phyloP scores from a whole-genome alignment of 1,140 invertebrate species.

The Lepidurus packardi region DNA sequence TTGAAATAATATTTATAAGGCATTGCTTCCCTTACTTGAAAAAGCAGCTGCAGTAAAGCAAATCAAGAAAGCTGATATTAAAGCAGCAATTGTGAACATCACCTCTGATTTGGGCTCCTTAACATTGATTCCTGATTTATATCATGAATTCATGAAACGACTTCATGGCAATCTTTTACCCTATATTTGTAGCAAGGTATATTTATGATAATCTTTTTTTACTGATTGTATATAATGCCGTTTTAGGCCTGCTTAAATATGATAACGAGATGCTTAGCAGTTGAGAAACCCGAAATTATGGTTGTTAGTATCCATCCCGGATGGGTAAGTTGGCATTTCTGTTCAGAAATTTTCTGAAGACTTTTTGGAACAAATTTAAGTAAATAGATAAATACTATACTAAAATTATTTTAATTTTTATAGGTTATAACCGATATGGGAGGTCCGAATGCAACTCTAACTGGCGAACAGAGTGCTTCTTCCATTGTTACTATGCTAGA shows the following conservation, averaged over 20 bases:
- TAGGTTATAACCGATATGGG: constrained; percentile 31
- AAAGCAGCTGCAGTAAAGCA: constrained; percentile 50
- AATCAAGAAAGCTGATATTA: constrained; percentile 47
- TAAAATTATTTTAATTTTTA: too few species aligned
- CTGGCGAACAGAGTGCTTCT: constrained; percentile 57
- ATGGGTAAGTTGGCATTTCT: constrained; percentile 24
- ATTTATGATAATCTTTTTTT: not conserved
- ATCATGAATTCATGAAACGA: not conserved
- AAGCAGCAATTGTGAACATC: constrained; percentile 75
- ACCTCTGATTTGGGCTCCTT: constrained; percentile 77
- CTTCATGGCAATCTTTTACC: not conserved
- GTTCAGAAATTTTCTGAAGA: not conserved
- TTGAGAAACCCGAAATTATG: constrained; percentile 66
- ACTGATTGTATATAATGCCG: not conserved
- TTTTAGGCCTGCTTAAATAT: constrained; percentile 73
- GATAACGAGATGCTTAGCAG: constrained; percentile 73
- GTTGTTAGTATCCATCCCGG: constrained; percentile 71
- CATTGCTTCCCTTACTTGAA: constrained; percentile 53
- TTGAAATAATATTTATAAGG: not conserved
- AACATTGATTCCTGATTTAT: constrained; percentile 18
- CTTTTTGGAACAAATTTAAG: too few species aligned
- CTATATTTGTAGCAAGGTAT: constrained; percentile 34
- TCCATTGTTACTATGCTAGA: constrained; percentile 60
- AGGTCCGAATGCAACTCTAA: constrained; percentile 59
- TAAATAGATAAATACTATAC: too few species aligned